Evolutionary conservation across 2,888 invertebrate genomes (phyloP), one percentile per base, ranked within the genome.

Genomic region (Lydus trimaculatus): DNA sequence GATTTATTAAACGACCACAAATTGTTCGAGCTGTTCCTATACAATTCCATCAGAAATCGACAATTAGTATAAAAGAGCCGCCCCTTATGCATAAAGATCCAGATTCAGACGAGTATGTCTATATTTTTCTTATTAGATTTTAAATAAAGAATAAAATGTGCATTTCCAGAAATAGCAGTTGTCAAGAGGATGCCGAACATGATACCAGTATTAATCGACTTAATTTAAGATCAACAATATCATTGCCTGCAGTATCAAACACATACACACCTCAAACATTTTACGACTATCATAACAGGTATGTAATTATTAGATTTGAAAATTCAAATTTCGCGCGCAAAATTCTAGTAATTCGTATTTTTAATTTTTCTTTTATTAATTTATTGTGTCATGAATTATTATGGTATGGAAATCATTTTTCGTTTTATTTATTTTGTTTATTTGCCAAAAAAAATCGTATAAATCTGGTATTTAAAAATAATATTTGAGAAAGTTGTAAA

Each of bases 171-270:
- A 88, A 88, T 78, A 88, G 88, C 80, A 88, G 88, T 71, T 86
- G 88, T 72, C 85, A 87, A 75, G 89, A 89, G 74, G 89, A 89
- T 73, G 86, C 86, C 59, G 89, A 89, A 72, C 80, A 86, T 20
- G 89, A 89, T 67, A 82, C 77, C 4, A 73, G 79, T 43, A 80
- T 80, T 67, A 78, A 72, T 65, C 83, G 84, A 74, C 69, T 79
- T 36, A 76, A 77, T 62, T 74, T 85, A 72, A 78, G 85, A 58
- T 84, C 86, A 23, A 87, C 87, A 9, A 83, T 86, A 74, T 87
- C 87, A 39, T 78, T 87, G 66, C 87, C 87, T 11, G 81, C 80
- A 64, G 85, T 84, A 23, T 80, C 81, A 31, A 79, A 79, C 1
- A 72, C 76, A 31, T 73, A 78, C 52, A 67, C 72, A n/a, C 63